A percentile compares a stretch with the other conserved stretches of the same genome.
phyloP scores from a whole-genome alignment of 37 sponge, comb jelly and placozoan genomes.

The Cliona cf. orientalis region DNA sequence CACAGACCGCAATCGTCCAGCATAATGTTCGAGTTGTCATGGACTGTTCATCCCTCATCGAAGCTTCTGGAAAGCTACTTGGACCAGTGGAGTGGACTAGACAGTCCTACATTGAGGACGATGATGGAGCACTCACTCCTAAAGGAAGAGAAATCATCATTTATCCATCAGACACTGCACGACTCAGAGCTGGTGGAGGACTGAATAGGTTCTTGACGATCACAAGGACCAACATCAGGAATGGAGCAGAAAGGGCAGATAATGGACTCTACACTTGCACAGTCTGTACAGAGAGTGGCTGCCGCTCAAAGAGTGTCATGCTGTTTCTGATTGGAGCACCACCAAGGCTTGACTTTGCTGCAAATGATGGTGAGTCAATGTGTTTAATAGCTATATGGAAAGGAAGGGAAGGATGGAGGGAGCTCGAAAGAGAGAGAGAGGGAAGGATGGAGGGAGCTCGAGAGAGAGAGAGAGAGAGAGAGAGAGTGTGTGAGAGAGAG shows the following conservation, averaged over 20 bases:
- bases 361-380: neutral
- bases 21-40: slow-evolving; percentile 1
- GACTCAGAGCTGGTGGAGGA: neutral
- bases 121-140: no score
- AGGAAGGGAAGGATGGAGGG: no score
- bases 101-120: no score
- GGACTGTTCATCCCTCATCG: neutral
- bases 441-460: no score
- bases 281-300: neutral
- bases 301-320: neutral
- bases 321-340: neutral
- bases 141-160: no score
- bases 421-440: no score
- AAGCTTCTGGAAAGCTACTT: neutral
- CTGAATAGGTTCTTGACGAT: neutral
- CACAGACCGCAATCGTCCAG: neutral
- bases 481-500: no score
- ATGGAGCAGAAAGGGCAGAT: neutral
- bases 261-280: slow-evolving; percentile 7
- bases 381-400: neutral
- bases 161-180: neutral
- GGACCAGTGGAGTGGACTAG: neutral
- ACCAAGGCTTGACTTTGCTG: neutral
- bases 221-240: neutral
- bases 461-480: no score